Conservation (phyloP, 1,140 invertebrate genomes). For the Listronotus bonariensis region DNA sequence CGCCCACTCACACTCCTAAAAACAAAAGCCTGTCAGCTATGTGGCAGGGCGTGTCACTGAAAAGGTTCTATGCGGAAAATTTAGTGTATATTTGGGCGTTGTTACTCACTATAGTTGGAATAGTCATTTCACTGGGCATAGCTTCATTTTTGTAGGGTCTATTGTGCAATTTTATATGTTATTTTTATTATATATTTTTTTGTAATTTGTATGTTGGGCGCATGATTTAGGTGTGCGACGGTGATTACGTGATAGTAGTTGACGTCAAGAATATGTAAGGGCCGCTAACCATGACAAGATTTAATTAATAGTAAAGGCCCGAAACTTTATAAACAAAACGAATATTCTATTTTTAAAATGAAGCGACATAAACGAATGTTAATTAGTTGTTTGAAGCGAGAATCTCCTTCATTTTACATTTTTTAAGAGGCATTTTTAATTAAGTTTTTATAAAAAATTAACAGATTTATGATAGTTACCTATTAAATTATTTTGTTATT, state of each 20-base stretch:
- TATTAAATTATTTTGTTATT: too few relatives aligned
- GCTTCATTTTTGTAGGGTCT: slow-evolving; percentile 43
- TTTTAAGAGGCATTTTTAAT: too few relatives aligned
- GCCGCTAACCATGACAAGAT: neutral
- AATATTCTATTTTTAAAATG: too few relatives aligned
- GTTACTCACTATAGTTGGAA: slow-evolving; percentile 66
- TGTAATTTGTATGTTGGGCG: slow-evolving; percentile 1
- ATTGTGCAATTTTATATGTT: neutral
- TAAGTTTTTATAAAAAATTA: too few relatives aligned
- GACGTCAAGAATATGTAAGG: slow-evolving; percentile 1
- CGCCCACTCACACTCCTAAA: slow-evolving; percentile 33
- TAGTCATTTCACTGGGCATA: slow-evolving; percentile 63
- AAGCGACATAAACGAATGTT: too few relatives aligned
- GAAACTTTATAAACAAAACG: too few relatives aligned
- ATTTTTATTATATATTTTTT: slow-evolving; percentile 13
- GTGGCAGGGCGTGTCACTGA: slow-evolving; percentile 52
- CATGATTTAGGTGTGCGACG: neutral
- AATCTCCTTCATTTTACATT: too few relatives aligned
- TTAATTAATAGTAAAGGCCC: too few relatives aligned
- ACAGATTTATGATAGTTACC: too few relatives aligned
- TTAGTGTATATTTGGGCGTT: slow-evolving; percentile 67
- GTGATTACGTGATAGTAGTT: too few relatives aligned
- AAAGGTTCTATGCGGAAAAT: slow-evolving; percentile 66
- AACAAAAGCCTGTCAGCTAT: slow-evolving; percentile 42
- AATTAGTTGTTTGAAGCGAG: too few relatives aligned